Conservation (phyloP, 2,888 invertebrate genomes). For the Oligia latruncula region DNA sequence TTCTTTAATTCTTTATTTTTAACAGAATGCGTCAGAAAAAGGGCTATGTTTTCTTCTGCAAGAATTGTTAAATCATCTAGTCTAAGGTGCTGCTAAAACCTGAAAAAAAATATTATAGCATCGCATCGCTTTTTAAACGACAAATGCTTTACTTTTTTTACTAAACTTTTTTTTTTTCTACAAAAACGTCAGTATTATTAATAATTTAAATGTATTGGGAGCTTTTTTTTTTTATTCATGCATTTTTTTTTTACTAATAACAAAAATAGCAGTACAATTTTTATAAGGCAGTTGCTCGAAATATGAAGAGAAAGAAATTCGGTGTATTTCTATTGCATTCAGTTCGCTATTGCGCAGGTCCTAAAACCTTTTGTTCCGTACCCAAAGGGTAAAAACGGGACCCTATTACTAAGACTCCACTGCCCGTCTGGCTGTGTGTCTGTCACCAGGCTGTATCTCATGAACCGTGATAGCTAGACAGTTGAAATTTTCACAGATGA, state of each 20-base stretch:
- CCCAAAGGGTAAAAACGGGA: too few relatives aligned
- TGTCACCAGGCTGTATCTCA: too few relatives aligned
- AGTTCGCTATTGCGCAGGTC: too few relatives aligned
- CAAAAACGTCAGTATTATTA: conserved; percentile 63
- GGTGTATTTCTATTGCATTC: conserved; percentile 41
- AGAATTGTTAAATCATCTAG: conserved; percentile 30
- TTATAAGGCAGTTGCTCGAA: conserved; percentile 12
- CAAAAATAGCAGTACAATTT: conserved; percentile 51
- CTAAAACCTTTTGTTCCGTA: too few relatives aligned
- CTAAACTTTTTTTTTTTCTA: conserved; percentile 29
- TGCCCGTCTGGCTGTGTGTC: too few relatives aligned
- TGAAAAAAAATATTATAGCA: not conserved
- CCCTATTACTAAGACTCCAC: too few relatives aligned
- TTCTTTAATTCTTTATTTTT: not conserved
- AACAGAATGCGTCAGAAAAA: not conserved
- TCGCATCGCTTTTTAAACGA: conserved; percentile 40
- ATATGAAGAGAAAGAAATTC: conserved; percentile 3
- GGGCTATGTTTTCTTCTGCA: not conserved
- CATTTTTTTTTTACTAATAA: conserved; percentile 29
- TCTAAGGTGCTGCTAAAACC: conserved; percentile 33
- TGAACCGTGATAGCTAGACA: too few relatives aligned
- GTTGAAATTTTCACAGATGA: too few relatives aligned
- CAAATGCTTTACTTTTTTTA: conserved; percentile 42
- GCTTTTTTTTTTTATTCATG: conserved; percentile 16
- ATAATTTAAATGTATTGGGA: conserved; percentile 58